Evolutionary conservation across 2,888 invertebrate species (phyloP).

Genomic region (Diarsia dahlii): DNA sequence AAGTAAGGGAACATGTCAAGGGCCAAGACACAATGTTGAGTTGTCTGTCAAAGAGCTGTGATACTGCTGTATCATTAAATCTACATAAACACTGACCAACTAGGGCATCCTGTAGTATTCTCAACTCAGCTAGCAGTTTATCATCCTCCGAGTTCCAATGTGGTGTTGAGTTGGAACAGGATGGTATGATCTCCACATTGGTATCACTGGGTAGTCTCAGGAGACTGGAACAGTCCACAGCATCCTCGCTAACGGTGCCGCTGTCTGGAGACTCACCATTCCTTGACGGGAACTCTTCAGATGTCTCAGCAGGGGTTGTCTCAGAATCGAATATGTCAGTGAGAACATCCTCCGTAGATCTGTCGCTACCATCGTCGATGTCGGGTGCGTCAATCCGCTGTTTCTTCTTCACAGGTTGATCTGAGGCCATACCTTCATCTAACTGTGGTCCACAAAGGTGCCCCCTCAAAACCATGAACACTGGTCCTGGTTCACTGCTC

Average conservation of each 20-base stretch:
- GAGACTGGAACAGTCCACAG: conserved; percentile 87
- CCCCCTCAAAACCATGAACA: conserved; percentile 92
- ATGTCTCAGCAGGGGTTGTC: conserved; percentile 83
- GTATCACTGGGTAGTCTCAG: conserved; percentile 81
- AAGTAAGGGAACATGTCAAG: conserved; percentile 92
- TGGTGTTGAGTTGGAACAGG: conserved; percentile 81
- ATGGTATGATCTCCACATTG: conserved; percentile 82
- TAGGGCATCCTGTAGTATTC: conserved; percentile 92
- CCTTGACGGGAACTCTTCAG: conserved; percentile 83
- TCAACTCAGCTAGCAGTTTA: conserved; percentile 88
- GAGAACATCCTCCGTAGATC: conserved; percentile 88
- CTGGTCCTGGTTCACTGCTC: conserved; percentile 62
- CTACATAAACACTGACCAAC: conserved; percentile 95
- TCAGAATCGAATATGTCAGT: conserved; percentile 85
- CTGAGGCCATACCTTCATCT: conserved; percentile 93
- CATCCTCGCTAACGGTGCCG: conserved; percentile 89
- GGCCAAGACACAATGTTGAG: conserved; percentile 89
- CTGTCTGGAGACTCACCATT: conserved; percentile 89
- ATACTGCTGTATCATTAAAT: conserved; percentile 93
- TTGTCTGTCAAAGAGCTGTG: conserved; percentile 93
- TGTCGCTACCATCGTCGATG: conserved; percentile 89
- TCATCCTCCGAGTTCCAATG: conserved; percentile 84
- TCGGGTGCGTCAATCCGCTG: conserved; percentile 93
- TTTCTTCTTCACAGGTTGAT: conserved; percentile 96
- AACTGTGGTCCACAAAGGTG: conserved; percentile 89